phyloP scores from a whole-genome alignment of 2,113 vertebrate genomes.

The Engystomops pustulosus region DNA sequence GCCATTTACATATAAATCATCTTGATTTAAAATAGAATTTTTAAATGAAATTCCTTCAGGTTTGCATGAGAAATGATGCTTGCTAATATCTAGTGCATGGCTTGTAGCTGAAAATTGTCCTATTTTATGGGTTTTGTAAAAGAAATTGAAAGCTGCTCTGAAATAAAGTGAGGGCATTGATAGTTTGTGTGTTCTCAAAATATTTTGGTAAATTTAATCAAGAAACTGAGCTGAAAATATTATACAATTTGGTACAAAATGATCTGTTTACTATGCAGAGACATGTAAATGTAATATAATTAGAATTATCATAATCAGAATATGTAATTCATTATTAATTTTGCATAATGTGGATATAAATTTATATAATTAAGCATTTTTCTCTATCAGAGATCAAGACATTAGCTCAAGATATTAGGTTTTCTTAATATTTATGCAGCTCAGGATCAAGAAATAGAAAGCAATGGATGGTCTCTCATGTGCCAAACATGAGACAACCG shows the following conservation, averaged over 20 bases:
- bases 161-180: background rate
- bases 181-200: background rate
- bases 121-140: background rate
- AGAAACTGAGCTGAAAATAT: background rate
- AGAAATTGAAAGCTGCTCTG: constrained; percentile 13
- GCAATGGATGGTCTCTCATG: too few relatives aligned
- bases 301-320: constrained; percentile 1
- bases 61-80: constrained; percentile 18
- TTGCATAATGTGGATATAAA: background rate
- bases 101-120: constrained; percentile 32
- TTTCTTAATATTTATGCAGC: too few relatives aligned
- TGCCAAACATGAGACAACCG: background rate
- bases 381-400: background rate
- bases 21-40: constrained; percentile 19
- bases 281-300: constrained; percentile 35
- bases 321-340: constrained; percentile 31
- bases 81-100: background rate
- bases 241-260: background rate
- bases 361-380: too few relatives aligned
- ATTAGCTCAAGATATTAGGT: background rate
- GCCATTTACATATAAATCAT: constrained; percentile 27
- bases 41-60: constrained; percentile 25
- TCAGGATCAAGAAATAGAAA: too few relatives aligned
- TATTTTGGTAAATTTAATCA: background rate
- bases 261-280: background rate